A percentile compares a stretch with the other conserved stretches of the same genome.
These are phyloP conservation scores for Spheniscus mendiculus DNA, from an alignment of 2,113 vertebrate genomes.

Conservation along the genomic window DNA sequence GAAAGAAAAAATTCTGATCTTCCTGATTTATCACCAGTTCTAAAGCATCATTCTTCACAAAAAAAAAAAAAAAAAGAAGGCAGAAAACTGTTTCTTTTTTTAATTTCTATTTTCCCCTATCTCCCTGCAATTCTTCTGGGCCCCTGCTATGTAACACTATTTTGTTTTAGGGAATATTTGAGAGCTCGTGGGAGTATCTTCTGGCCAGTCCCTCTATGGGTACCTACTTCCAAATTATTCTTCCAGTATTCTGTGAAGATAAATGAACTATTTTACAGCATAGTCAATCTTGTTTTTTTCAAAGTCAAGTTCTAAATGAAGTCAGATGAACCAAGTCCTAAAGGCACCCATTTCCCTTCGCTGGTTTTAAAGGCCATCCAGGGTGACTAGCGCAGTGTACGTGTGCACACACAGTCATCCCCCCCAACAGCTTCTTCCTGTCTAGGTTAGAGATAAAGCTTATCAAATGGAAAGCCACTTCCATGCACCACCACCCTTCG, in stretches of 20 bases:
- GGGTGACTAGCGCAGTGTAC: neutral
- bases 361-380: neutral
- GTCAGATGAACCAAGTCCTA: neutral
- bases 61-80: rapidly evolving
- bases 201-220: neutral
- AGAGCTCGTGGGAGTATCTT: neutral
- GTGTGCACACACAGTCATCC: neutral
- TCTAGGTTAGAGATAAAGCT: neutral
- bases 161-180: neutral
- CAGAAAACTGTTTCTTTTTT: neutral
- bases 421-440: neutral
- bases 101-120: neutral
- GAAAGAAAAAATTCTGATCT: neutral
- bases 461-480: neutral
- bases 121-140: neutral
- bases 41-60: neutral
- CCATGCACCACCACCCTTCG: neutral
- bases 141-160: rapidly evolving
- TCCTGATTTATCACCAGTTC: neutral
- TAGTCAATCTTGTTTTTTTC: neutral
- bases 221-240: neutral
- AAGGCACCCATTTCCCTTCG: neutral
- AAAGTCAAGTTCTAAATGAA: neutral
- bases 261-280: neutral
- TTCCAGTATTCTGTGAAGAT: neutral